These are phyloP conservation scores for Alexandromys fortis DNA, from an alignment of 2,113 vertebrate species.

Conservation along the genomic window DNA sequence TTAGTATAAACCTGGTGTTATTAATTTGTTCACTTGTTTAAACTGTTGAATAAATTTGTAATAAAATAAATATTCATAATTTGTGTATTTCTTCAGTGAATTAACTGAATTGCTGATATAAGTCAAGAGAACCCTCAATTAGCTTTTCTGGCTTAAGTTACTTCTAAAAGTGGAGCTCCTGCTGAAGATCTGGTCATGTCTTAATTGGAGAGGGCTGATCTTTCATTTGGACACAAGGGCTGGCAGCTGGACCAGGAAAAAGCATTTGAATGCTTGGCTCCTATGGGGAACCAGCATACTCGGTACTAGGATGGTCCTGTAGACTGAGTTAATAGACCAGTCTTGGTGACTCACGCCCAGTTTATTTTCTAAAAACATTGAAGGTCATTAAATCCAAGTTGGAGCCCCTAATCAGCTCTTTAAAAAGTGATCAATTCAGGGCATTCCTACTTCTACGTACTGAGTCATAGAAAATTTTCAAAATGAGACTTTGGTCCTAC, in stretches of 20 bases:
- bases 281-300: not conserved
- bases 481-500: not conserved
- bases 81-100: not conserved
- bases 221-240: not conserved
- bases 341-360: not conserved
- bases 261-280: not conserved
- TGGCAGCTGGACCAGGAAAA: slow-evolving; percentile 29
- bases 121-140: not conserved
- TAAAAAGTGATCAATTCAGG: not conserved
- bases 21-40: slow-evolving; percentile 50
- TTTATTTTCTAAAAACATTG: not conserved
- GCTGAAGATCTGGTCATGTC: not conserved
- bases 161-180: slow-evolving; percentile 35
- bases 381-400: not conserved
- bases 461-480: slow-evolving; percentile 4
- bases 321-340: not conserved
- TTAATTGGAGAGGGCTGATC: not conserved
- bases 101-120: slow-evolving; percentile 49
- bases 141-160: slow-evolving; percentile 47
- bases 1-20: slow-evolving; percentile 27
- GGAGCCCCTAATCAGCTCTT: not conserved
- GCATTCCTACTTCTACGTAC: not conserved
- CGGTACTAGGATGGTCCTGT: not conserved
- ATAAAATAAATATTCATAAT: slow-evolving; percentile 48
- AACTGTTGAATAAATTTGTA: slow-evolving; percentile 35